Evolutionary conservation across 2,113 vertebrate species (phyloP), one percentile per base, ranked within the genome.

Genomic region (Rhabdomys dilectus): DNA sequence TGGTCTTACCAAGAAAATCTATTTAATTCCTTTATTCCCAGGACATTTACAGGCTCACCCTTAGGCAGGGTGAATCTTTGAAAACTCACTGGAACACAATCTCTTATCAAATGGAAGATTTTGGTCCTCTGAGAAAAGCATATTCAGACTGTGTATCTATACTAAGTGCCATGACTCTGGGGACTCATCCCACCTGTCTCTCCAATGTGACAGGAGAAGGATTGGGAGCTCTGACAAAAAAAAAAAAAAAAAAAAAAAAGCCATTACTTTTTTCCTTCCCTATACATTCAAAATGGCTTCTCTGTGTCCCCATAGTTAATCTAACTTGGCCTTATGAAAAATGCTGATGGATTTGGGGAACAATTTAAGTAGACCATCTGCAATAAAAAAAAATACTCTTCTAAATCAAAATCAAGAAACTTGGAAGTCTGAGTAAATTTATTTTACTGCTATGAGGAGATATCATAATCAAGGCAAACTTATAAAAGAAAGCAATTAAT

Each of bases 1-100:
- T 77, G 88, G 64, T 66, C 91, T 89, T 72, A 68, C 13, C 64
- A 60, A 68, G 17, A 39, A 96, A 81, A 90, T 84, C 89, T 70
- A 34, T 36, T 62, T 72, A 34, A 80, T 88, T 95, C 31, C 66
- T 96, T 94, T 93, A 70, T 96, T 80, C 58, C 21, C 36, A 29
- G n/a, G 13, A 17, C 22, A 70, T 88, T 77, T 48, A 66, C 95
- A 45, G 24, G 62, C 45, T 94, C 39, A 21, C 70, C 39, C 53
- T 84, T 64, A 29, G 1, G n/a, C 39, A 31, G 76, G 48, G 72
- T 7, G 45, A 78, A 1, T 3, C 91, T 91, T 91, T 86, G 15
- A 64, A 88, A 93, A 89, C 39, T 64, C 88, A 2, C 34, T 26
- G 48, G 77, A 66, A 91, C 53, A 81, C 3, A 24, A 72, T 80